Evolutionary conservation across 2,797 vertebrate species (phyloP).

Genomic region (Acanthurus lineatus): DNA sequence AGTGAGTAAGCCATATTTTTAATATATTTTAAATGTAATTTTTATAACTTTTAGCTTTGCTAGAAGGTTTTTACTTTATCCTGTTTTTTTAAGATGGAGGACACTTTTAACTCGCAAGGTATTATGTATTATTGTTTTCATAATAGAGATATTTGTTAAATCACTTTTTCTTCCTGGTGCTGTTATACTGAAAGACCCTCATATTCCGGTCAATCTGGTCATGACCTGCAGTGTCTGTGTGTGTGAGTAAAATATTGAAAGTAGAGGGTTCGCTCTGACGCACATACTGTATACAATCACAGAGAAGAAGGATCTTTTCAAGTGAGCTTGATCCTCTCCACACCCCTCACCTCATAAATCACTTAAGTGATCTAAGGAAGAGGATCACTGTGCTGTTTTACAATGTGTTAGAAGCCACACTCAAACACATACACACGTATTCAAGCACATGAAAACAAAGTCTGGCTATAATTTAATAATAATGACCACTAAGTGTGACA

Average conservation of each 20-base stretch:
- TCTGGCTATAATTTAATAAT: slow-evolving; percentile 52
- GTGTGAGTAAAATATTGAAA: too few species aligned
- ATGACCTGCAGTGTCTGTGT: too few species aligned
- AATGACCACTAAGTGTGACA: slow-evolving; percentile 51
- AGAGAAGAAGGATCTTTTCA: slow-evolving; percentile 6
- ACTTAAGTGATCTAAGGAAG: slow-evolving; percentile 15
- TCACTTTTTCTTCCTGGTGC: neutral
- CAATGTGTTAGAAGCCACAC: slow-evolving; percentile 25
- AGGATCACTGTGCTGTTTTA: slow-evolving; percentile 26
- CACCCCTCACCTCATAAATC: slow-evolving; percentile 53
- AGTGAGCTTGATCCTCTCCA: slow-evolving; percentile 51
- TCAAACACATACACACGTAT: neutral
- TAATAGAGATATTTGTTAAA: neutral
- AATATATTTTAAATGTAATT: too few species aligned
- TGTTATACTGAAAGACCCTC: neutral
- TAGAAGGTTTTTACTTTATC: too few species aligned
- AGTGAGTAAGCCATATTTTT: too few species aligned
- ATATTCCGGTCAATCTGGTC: too few species aligned
- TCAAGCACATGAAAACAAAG: slow-evolving; percentile 17
- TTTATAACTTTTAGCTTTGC: too few species aligned
- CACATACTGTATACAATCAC: too few species aligned
- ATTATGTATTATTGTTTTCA: neutral
- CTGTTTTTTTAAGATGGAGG: neutral
- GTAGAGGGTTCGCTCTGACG: too few species aligned
- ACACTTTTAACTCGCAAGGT: neutral